Base-by-base conservation (phyloP, 2,888 invertebrate species). In the Eupithecia dodoneata region DNA sequence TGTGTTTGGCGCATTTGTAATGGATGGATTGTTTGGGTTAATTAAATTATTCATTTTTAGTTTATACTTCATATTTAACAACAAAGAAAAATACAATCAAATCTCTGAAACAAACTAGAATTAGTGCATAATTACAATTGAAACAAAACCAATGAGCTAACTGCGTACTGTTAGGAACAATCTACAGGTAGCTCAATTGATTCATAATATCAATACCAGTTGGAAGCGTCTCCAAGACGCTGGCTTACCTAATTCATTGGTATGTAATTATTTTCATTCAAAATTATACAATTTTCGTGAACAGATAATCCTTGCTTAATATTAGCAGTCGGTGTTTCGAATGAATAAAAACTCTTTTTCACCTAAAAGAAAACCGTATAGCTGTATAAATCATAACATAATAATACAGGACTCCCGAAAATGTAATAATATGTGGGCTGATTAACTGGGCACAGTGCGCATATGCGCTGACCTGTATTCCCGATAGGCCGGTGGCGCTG, bases 401-500 rank as follows among this genome's bases (percentile, higher is more conserved):
- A 47, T 74, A n/a, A 49, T 44, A 47, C 13, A 10, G 41, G 52
- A 52, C 52, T 76, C 59, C 41, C 66, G 12, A 65, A 75, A 75
- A 75, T 65, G 49, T 52, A 65, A 75, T 67, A 66, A 67, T 74
- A 49, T 66, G 69, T 71, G n/a, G 67, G 15, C 71, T 72, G 63
- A 69, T 73, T 52, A 59, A 67, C 82, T 67, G 86, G 83, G 82
- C 85, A 85, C 85, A 88, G 83, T 90, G 89, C 89, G 88, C 90
- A 91, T 87, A 88, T 89, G 90, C 88, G 87, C 87, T 93, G 93
- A 93, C 93, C 93, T 87, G 93, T 89, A 93, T 93, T 92, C 90
- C 92, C 91, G 89, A 91, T 89, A 89, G 90, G 90, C 89, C 88
- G 87, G 89, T 89, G 90, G 89, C 89, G 90, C 86, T 89, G 91